Conservation (phyloP, 2,797 vertebrate genomes). For the Benthosema pterotum region DNA sequence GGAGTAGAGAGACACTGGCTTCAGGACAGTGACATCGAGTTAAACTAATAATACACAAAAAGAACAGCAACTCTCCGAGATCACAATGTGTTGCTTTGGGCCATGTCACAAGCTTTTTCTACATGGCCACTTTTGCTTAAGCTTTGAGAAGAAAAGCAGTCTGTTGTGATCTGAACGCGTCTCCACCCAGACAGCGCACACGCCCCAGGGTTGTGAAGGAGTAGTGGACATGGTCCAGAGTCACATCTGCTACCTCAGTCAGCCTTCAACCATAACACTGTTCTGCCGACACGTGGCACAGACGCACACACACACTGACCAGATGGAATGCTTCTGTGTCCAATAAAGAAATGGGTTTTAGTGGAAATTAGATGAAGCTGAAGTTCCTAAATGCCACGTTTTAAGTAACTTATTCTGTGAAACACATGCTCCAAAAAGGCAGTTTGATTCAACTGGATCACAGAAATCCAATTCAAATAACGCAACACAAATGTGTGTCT, state of each 20-base stretch:
- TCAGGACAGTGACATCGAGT: too few species aligned
- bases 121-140: too few species aligned
- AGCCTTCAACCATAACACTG: constrained; percentile 52
- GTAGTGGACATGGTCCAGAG: constrained; percentile 69
- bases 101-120: too few species aligned
- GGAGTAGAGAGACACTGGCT: too few species aligned
- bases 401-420: not conserved
- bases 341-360: not conserved
- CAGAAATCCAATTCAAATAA: not conserved
- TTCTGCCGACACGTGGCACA: constrained; percentile 81
- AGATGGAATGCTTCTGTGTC: not conserved
- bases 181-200: constrained; percentile 32
- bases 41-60: too few species aligned
- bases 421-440: not conserved
- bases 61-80: too few species aligned
- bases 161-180: constrained; percentile 58
- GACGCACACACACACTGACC: constrained; percentile 21
- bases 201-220: constrained; percentile 23
- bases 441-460: not conserved
- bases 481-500: not conserved
- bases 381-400: constrained; percentile 15
- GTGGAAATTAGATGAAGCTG: too few species aligned
- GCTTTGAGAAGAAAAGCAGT: constrained; percentile 7
- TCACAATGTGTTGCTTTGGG: too few species aligned
- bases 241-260: constrained; percentile 77